Evolutionary conservation across 2,888 invertebrate genomes (phyloP).

Genomic region (Marronus borbonicus): DNA sequence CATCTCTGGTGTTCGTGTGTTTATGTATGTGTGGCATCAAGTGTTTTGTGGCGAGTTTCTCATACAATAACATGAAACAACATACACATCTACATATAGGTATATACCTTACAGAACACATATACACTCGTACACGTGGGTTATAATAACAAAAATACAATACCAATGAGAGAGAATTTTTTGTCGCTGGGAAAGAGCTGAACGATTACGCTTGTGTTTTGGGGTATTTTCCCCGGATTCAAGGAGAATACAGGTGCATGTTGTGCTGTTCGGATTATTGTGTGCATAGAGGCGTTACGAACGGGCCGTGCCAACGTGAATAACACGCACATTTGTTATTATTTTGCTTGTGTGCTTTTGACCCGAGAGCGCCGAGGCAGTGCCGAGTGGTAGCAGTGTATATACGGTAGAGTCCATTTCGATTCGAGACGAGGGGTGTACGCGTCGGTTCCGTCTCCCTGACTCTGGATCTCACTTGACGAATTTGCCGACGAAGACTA

Average conservation of each 20-base stretch:
- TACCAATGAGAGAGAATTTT: conserved; percentile 32
- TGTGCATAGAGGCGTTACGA: conserved; percentile 44
- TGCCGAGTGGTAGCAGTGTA: conserved; percentile 69
- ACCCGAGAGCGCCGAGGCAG: conserved; percentile 68
- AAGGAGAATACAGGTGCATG: conserved; percentile 40
- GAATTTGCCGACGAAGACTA: conserved; percentile 44
- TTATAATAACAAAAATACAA: conserved; percentile 41
- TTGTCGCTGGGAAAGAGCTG: conserved; percentile 30
- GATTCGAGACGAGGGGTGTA: conserved; percentile 68
- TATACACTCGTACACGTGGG: conserved; percentile 48
- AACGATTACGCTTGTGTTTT: conserved; percentile 49
- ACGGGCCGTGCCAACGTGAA: conserved; percentile 47
- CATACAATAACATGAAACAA: conserved; percentile 46
- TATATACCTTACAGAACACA: conserved; percentile 37
- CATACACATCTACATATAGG: conserved; percentile 42
- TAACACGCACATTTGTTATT: conserved; percentile 78
- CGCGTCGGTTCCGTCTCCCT: conserved; percentile 61
- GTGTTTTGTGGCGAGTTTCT: conserved; percentile 43
- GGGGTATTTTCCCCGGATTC: conserved; percentile 30
- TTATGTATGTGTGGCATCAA: conserved; percentile 44
- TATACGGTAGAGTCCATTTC: conserved; percentile 72
- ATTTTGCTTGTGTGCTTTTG: conserved; percentile 80
- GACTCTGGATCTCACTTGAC: conserved; percentile 45
- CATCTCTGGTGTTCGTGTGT: conserved; percentile 33
- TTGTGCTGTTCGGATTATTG: conserved; percentile 42